Evolutionary conservation across 2,888 invertebrate species (phyloP).

Genomic region (Balanococcus diminutus): DNA sequence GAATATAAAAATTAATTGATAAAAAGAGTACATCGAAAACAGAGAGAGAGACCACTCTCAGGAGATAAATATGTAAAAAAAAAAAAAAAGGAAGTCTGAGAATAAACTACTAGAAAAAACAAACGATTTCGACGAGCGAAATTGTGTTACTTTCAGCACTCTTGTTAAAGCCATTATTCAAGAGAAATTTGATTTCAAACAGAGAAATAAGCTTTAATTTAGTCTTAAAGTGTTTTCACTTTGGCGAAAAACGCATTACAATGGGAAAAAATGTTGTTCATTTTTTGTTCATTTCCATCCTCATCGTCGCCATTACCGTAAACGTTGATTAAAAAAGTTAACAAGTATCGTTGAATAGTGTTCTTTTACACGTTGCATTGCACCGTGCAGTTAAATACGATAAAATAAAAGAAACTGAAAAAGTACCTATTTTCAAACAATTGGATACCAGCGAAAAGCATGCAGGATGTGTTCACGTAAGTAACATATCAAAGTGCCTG

Average conservation of each 20-base stretch:
- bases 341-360: background rate
- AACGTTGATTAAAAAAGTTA: slow-evolving; percentile 42
- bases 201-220: slow-evolving; percentile 41
- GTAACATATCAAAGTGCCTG: too few species aligned
- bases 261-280: slow-evolving; percentile 1
- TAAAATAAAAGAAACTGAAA: background rate
- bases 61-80: slow-evolving; percentile 7
- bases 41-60: background rate
- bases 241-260: background rate
- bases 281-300: background rate
- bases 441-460: background rate
- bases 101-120: too few species aligned
- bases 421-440: background rate
- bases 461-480: background rate
- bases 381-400: background rate
- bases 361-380: background rate
- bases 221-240: slow-evolving; percentile 22
- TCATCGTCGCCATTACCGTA: slow-evolving; percentile 12
- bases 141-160: background rate
- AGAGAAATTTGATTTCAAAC: slow-evolving; percentile 36
- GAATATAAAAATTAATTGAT: slow-evolving; percentile 42
- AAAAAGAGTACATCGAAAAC: background rate
- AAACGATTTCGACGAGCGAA: background rate
- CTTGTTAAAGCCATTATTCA: slow-evolving; percentile 12
- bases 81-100: too few species aligned